Evolutionary conservation across 2,888 invertebrate genomes (phyloP).

Genomic region (Diogma glabrata): DNA sequence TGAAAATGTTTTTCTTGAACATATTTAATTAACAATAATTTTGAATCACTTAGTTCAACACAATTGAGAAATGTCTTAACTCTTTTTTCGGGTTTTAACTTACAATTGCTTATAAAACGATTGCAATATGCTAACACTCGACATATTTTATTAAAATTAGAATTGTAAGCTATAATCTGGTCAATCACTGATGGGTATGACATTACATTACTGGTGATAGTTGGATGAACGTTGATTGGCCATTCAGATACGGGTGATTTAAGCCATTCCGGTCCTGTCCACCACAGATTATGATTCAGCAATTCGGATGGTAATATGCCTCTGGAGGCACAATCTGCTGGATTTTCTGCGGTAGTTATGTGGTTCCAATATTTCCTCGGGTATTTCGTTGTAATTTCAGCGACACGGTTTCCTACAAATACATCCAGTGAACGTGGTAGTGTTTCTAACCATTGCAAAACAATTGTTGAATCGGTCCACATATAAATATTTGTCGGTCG

Average conservation of each 20-base stretch:
- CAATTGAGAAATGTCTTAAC: neutral
- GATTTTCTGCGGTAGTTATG: neutral
- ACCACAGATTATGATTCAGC: neutral
- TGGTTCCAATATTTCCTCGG: neutral
- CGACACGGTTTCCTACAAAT: no score
- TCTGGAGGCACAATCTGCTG: neutral
- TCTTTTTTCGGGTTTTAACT: neutral
- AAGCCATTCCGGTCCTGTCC: neutral
- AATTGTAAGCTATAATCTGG: no score
- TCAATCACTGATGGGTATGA: no score
- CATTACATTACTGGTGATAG: no score
- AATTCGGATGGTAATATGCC: slow-evolving; percentile 1
- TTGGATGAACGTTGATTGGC: neutral
- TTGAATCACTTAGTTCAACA: no score
- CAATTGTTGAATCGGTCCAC: no score
- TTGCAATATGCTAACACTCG: neutral
- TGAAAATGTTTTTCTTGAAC: neutral
- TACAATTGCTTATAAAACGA: neutral
- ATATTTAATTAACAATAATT: no score
- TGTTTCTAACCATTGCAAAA: no score
- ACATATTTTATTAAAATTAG: no score
- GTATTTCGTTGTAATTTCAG: no score
- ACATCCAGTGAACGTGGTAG: no score
- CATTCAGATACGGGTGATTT: neutral
- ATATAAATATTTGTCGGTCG: no score